Conservation (phyloP, 2,113 vertebrate genomes). For the Motacilla tschutschensis region DNA sequence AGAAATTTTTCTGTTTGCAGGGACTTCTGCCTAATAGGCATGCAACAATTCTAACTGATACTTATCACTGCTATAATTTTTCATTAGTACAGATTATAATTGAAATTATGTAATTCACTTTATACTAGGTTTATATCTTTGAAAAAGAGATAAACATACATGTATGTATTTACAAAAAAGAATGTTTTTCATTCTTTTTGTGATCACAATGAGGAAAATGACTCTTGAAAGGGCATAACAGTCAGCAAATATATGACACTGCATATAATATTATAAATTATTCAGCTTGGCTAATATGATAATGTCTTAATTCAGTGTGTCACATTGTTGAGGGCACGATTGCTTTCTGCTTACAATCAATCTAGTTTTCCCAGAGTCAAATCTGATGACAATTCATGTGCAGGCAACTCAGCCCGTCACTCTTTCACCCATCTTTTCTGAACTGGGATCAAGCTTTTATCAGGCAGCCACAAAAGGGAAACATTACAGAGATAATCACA, state of each 20-base stretch:
- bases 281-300: neutral
- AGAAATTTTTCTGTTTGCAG: neutral
- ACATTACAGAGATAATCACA: neutral
- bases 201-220: neutral
- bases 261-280: neutral
- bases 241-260: neutral
- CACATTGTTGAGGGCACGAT: neutral
- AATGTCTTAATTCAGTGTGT: neutral
- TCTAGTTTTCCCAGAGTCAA: neutral
- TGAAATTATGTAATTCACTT: neutral
- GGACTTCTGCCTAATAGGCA: neutral
- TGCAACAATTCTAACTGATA: neutral
- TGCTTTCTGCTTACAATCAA: conserved; percentile 4
- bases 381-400: neutral
- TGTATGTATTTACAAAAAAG: neutral
- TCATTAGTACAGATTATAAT: neutral
- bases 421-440: neutral
- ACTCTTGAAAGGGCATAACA: neutral
- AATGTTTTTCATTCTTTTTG: neutral
- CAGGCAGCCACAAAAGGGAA: neutral
- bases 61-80: neutral
- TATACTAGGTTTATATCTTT: neutral
- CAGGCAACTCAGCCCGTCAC: neutral
- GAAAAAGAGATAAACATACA: neutral
- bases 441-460: neutral